Percentiles rank a stretch among this genome's conserved stretches.
Evolutionary conservation across 2,797 vertebrate genomes (phyloP).

Genomic region (Gymnocypris eckloni): DNA sequence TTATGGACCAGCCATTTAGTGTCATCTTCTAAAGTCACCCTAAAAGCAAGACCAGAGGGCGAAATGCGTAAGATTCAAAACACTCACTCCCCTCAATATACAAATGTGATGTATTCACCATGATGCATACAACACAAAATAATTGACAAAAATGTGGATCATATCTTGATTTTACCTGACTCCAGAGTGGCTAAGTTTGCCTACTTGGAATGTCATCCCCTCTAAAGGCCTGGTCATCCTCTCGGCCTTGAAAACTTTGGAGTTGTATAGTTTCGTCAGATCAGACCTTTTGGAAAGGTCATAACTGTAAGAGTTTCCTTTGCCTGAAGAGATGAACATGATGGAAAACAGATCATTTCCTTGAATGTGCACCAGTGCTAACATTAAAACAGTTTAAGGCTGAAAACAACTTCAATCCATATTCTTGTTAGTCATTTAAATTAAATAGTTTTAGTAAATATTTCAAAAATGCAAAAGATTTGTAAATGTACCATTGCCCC

Average conservation of each 20-base stretch:
- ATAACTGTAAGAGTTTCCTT: conserved; percentile 36
- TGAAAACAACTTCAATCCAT: neutral
- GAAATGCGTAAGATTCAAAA: neutral
- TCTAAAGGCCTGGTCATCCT: conserved; percentile 60
- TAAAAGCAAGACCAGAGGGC: conserved; percentile 49
- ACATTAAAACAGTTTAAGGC: neutral
- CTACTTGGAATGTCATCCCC: neutral
- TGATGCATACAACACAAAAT: neutral
- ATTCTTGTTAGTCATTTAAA: neutral
- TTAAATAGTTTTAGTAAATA: neutral
- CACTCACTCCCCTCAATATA: neutral
- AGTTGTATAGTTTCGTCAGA: conserved; percentile 67
- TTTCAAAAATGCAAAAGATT: neutral
- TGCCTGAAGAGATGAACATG: conserved; percentile 19
- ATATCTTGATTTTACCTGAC: conserved; percentile 63
- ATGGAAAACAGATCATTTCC: neutral
- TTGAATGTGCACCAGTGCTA: neutral
- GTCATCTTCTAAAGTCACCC: conserved; percentile 66
- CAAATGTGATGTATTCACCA: neutral
- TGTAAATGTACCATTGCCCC: conserved; percentile 55
- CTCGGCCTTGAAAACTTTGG: conserved; percentile 61
- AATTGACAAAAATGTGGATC: neutral
- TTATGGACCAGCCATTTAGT: conserved; percentile 72
- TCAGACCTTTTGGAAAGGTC: conserved; percentile 60
- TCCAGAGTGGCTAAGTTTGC: conserved; percentile 64